Evolutionary conservation across 2,888 invertebrate genomes (phyloP), one percentile per base, ranked within the genome.

Genomic region (Chromoteleia sp.): DNA sequence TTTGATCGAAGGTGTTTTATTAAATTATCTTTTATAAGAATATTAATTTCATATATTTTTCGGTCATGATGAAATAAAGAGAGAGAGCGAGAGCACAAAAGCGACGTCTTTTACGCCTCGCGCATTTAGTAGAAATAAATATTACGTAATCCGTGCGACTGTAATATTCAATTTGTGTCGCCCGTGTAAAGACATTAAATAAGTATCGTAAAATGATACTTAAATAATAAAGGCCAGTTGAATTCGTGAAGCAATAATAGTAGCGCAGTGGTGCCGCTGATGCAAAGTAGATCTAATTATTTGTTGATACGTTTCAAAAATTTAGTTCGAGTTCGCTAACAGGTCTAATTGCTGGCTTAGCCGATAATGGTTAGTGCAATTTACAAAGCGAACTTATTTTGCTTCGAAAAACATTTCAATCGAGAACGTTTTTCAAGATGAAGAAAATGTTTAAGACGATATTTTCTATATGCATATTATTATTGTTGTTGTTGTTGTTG

Each of bases 261-360:
- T 75, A 15, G 70, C 59, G 71, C 80, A 21, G 61, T 59, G 82
- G 61, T 63, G 82, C 79, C 74, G 68, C 81, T 68, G 74, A 41
- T 82, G 82, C 61, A 82, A 80, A 86, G 76, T 75, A 81, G 71
- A 70, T 68, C 80, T 84, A 83, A 84, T 78, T 86, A 84, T 86
- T 85, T 84, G 79, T 70, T 71, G 78, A 82, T 83, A 82, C 84
- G 77, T 84, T 85, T 84, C 39, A 84, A 83, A 85, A 85, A 85
- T 85, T 88, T 85, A 87, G 86, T 85, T 82, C 79, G 58, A 45
- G 19, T 71, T 21, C 58, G 85, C 86, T 87, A 87, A 87, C 70
- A 85, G 85, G 73, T 79, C 85, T 87, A 87, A 88, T 85, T 85
- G 85, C 71, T 74, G 78, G 71, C 75, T 81, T 83, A 82, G 86